These are phyloP conservation scores for Etheostoma spectabile DNA, from an alignment of 2,113 vertebrate genomes.

Conservation along the genomic window DNA sequence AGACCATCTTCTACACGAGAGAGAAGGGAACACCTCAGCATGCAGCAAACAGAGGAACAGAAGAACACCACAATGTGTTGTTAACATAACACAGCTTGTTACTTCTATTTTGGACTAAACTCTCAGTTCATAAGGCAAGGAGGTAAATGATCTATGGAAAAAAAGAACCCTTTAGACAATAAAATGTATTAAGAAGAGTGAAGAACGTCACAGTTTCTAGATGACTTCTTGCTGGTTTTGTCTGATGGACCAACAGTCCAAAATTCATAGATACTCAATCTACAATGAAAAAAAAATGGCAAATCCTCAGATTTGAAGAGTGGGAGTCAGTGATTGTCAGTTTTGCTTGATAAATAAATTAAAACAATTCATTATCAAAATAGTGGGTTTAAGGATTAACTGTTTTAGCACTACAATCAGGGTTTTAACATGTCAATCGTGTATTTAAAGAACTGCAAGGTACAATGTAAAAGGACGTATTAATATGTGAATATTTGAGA, in stretches of 20 bases:
- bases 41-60: not conserved
- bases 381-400: too few relatives aligned
- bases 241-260: too few relatives aligned
- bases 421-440: not conserved
- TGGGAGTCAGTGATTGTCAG: too few relatives aligned
- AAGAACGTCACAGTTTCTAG: not conserved
- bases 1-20: conserved; percentile 94
- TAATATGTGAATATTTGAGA: not conserved
- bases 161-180: not conserved
- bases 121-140: too few relatives aligned
- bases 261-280: too few relatives aligned
- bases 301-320: too few relatives aligned
- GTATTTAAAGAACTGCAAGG: not conserved
- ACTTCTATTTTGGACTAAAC: not conserved
- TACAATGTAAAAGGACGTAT: not conserved
- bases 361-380: too few relatives aligned
- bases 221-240: too few relatives aligned
- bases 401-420: not conserved
- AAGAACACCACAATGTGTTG: not conserved
- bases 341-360: too few relatives aligned
- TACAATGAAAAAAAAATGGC: too few relatives aligned
- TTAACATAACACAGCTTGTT: not conserved
- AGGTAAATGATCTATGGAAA: not conserved
- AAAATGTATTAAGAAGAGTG: not conserved
- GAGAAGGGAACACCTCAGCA: not conserved